Percentiles rank a stretch among this genome's conserved stretches.
Evolutionary conservation across 2,113 vertebrate species (phyloP).

Genomic region (Electrona antarctica): DNA sequence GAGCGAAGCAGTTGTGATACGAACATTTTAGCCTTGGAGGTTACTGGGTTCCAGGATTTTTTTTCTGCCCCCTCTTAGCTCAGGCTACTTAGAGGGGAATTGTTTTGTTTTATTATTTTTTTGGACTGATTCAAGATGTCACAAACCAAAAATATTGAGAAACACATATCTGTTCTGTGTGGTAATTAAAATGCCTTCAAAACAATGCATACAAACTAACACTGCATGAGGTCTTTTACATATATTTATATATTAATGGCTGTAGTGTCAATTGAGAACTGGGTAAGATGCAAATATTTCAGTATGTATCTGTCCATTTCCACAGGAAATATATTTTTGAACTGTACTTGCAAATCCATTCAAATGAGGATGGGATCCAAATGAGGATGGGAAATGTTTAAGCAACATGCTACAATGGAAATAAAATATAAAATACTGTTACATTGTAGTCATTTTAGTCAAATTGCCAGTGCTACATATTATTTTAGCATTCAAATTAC

Average conservation of each 20-base stretch:
- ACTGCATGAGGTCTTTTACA: neutral
- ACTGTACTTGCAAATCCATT: too few relatives aligned
- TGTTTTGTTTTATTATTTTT: slow-evolving; percentile 59
- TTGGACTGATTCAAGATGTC: slow-evolving; percentile 72
- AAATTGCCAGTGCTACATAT: too few relatives aligned
- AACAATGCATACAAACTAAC: neutral
- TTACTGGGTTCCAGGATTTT: slow-evolving; percentile 18
- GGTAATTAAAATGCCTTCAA: neutral
- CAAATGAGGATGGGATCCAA: too few relatives aligned
- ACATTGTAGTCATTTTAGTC: too few relatives aligned
- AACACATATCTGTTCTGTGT: slow-evolving; percentile 34
- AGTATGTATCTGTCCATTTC: neutral
- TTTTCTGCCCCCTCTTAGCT: slow-evolving; percentile 24
- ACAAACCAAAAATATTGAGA: slow-evolving; percentile 79
- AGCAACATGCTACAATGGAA: too few relatives aligned
- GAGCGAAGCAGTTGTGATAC: too few relatives aligned
- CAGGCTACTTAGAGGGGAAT: slow-evolving; percentile 45
- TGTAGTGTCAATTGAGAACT: neutral
- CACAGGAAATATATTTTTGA: neutral
- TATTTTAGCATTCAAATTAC: too few relatives aligned
- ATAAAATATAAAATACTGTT: too few relatives aligned
- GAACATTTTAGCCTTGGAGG: slow-evolving; percentile 17
- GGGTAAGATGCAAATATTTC: neutral
- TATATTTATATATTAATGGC: neutral
- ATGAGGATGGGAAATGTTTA: too few relatives aligned